Evolutionary conservation across 2,113 vertebrate genomes (phyloP).

Genomic region (Callionymus lyra): DNA sequence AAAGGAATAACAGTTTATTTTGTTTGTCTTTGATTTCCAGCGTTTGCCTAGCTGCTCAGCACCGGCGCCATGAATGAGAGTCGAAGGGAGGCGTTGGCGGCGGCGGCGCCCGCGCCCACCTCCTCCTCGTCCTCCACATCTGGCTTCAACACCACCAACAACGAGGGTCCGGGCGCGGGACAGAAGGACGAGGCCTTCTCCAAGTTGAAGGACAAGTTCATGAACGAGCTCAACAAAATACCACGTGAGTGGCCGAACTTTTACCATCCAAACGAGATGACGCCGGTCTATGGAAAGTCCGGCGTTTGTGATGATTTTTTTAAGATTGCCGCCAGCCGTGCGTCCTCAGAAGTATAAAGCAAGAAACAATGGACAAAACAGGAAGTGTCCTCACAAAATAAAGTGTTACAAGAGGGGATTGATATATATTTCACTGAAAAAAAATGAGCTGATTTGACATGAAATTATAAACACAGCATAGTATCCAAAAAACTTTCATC

Average conservation of each 20-base stretch:
- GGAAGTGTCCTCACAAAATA: too few species aligned
- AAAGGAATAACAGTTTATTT: constrained; percentile 17
- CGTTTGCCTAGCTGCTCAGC: constrained; percentile 56
- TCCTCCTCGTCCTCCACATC: constrained; percentile 57
- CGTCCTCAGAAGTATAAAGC: too few species aligned
- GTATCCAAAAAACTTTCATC: too few species aligned
- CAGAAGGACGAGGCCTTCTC: constrained; percentile 89
- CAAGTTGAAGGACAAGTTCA: constrained; percentile 96
- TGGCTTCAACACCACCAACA: constrained; percentile 77
- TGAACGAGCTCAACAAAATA: constrained; percentile 98
- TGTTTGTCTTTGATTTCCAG: constrained; percentile 26
- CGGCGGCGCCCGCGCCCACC: constrained; percentile 74
- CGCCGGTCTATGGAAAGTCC: too few species aligned
- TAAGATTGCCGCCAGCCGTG: too few species aligned
- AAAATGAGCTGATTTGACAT: too few species aligned
- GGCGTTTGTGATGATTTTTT: too few species aligned
- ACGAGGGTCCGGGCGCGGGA: constrained; percentile 62
- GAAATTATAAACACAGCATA: too few species aligned
- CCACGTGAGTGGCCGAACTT: constrained; percentile 76
- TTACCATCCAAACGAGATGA: not conserved
- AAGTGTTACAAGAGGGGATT: too few species aligned
- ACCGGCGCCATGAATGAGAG: constrained; percentile 75
- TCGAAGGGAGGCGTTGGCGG: constrained; percentile 84
- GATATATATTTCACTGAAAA: too few species aligned
- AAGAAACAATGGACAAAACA: too few species aligned